Base-by-base conservation (phyloP, 2,113 vertebrate genomes). In the Miniopterus natalensis region DNA sequence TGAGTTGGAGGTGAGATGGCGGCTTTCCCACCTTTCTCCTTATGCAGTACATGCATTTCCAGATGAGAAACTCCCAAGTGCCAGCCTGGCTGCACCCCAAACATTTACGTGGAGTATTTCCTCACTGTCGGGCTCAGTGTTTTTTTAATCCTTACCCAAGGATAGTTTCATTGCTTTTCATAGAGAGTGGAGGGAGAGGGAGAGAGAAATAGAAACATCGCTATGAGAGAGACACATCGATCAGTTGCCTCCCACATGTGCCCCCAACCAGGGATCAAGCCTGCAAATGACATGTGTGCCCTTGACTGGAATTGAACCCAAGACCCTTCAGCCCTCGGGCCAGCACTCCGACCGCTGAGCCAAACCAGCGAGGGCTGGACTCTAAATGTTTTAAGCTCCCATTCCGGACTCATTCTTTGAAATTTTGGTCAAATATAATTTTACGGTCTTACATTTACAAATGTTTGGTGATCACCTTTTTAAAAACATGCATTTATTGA, bases 41-140 rank as follows among this genome's bases (percentile, higher is more conserved):
- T 18, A 20, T 29, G 2, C 21, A 2, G 7, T 2, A 11, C 1
- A 0, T 5, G 17, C 11, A 40, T 23, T 13, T 40, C 27, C 29
- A 14, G 71, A 25, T 1, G 6, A 77, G 59, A 27, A 77, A 36
- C 4, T 40, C 57, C 71, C 31, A 8, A 20, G 55, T 17, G 3
- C 51, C 2, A 10, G 5, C 18, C 4, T 17, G 6, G 55, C 79
- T 42, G 55, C 42, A 23, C 0, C 55, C 25, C 27, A 18, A 9
- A 27, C 2, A 2, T 42, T n/a, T 45, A 10, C 27, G 5, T 11
- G 2, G 4, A 7, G 49, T 15, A 8, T 51, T 40, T 71, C 31
- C 29, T 17, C 20, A 21, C 18, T 18, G 3, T 31, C 2, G 4
- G n/a, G 31, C n/a, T 36, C 65, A 68, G 17, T 51, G 29, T 66